phyloP scores from a whole-genome alignment of 2,888 invertebrate genomes.

The Itoplectis maculator region DNA sequence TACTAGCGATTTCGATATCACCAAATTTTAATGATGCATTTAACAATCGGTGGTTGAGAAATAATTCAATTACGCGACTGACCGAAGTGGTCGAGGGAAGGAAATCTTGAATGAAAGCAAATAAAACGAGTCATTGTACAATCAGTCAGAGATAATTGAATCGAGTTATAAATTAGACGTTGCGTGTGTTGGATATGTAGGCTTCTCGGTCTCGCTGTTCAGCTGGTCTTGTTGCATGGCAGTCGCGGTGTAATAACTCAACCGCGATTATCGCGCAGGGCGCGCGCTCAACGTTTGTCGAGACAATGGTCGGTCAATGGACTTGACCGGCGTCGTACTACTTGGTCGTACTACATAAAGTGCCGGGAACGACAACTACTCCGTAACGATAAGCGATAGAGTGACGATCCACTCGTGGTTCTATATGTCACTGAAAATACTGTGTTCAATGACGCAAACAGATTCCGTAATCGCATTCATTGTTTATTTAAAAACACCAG shows the following conservation, averaged over 20 bases:
- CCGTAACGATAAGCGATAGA: not conserved
- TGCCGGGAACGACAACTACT: not conserved
- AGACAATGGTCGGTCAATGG: constrained; percentile 62
- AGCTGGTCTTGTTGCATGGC: constrained; percentile 12
- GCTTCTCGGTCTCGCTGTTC: constrained; percentile 18
- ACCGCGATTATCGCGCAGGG: constrained; percentile 51
- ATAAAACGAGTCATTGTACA: constrained; percentile 7
- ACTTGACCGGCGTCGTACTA: constrained; percentile 8
- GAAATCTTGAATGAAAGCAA: not conserved
- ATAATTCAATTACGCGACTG: not conserved
- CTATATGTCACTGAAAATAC: not conserved
- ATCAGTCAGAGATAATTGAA: constrained; percentile 33
- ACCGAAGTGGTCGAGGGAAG: not conserved
- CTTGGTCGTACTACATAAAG: not conserved
- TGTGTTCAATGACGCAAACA: not conserved
- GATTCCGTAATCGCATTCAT: not conserved
- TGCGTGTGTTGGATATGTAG: not conserved
- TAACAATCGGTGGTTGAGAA: not conserved
- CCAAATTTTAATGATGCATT: not conserved
- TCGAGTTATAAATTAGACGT: constrained; percentile 28
- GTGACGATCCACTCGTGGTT: not conserved
- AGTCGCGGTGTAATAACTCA: constrained; percentile 52
- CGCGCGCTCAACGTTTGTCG: not conserved
- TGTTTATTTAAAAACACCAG: not conserved
- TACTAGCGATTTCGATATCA: not conserved